Base-by-base conservation (phyloP, 2,797 vertebrate genomes). In the Sciurus vulgaris region DNA sequence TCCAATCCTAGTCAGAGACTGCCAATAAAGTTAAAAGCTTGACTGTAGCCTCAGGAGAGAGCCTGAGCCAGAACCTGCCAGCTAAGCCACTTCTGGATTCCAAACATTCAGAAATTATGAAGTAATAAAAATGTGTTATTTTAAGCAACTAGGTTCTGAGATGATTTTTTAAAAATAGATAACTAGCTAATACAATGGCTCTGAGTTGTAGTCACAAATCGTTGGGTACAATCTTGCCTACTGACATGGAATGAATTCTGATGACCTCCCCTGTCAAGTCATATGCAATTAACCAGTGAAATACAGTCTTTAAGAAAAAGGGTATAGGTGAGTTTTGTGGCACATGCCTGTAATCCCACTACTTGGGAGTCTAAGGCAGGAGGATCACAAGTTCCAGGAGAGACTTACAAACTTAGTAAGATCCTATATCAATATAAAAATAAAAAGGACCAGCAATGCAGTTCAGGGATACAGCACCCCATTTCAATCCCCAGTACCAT, bases 81-180 rank as follows among this genome's bases (percentile, higher is more conserved):
- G 63, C 77, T 77, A 82, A 90, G 54, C 54, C 35, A 93, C 14
- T 86, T 76, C 33, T 7, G 10, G 38, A 49, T 93, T 82, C 3
- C 6, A 85, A 9, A 69, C 18, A 22, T 72, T 26, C 30, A 28
- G 35, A 78, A 84, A 76, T 30, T 24, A 22, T 33, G 35, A 89
- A 11, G 38, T 56, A 44, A 79, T 17, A 65, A 81, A 61, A 56
- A 63, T 22, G 5, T 56, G 9, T 67, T 30, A 70, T 63, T 86
- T 84, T 89, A 92, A 78, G 35, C 47, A 54, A 77, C 61, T 84
- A 77, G 35, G 56, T 88, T 93, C 17, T 49, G 33, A 72, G 33
- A 78, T 20, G 67, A 67, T 38, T 70, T 73, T 38, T 56, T 76
- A 76, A 7, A 38, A 67, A 56, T 3, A 77, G 56, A 38, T 61